Evolutionary conservation across 1,140 invertebrate species (phyloP).

Genomic region (Lordiphosa clarofinis): DNA sequence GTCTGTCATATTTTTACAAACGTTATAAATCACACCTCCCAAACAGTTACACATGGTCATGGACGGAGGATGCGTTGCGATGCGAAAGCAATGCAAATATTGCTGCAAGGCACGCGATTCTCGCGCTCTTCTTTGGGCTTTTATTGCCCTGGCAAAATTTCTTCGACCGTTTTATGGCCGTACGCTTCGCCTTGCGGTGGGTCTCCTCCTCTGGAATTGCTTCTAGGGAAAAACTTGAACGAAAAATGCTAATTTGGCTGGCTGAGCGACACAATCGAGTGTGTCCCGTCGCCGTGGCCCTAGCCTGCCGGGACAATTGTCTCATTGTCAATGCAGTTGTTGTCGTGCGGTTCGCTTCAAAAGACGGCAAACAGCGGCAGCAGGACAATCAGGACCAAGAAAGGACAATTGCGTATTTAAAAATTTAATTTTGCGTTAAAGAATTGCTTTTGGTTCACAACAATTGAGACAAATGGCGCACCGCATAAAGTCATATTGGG

Average conservation of each 20-base stretch:
- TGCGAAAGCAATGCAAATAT: conserved; percentile 63
- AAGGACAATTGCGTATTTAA: conserved; percentile 76
- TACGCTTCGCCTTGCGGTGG: conserved; percentile 61
- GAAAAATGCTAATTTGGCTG: conserved; percentile 56
- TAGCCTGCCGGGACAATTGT: conserved; percentile 44
- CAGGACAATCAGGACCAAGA: conserved; percentile 34
- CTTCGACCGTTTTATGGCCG: conserved; percentile 52
- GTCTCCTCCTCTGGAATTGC: conserved; percentile 31
- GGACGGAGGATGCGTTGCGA: conserved; percentile 3
- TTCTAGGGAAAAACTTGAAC: conserved; percentile 48
- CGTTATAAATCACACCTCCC: conserved; percentile 67
- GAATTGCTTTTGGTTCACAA: conserved; percentile 51
- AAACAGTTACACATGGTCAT: conserved; percentile 39
- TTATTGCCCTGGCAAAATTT: conserved; percentile 54
- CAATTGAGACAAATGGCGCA: conserved; percentile 58
- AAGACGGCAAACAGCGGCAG: conserved; percentile 35
- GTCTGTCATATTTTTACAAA: conserved; percentile 77
- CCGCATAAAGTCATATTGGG: conserved; percentile 67
- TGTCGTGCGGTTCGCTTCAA: conserved; percentile 54
- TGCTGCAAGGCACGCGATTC: conserved; percentile 70
- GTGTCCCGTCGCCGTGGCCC: conserved; percentile 1
- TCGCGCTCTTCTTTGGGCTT: conserved; percentile 32
- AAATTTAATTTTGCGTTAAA: conserved; percentile 68
- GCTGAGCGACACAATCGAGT: conserved; percentile 4
- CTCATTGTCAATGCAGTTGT: conserved; percentile 52